Base-by-base conservation (phyloP, 2,113 vertebrate species). In the Chascanopsetta lugubris region DNA sequence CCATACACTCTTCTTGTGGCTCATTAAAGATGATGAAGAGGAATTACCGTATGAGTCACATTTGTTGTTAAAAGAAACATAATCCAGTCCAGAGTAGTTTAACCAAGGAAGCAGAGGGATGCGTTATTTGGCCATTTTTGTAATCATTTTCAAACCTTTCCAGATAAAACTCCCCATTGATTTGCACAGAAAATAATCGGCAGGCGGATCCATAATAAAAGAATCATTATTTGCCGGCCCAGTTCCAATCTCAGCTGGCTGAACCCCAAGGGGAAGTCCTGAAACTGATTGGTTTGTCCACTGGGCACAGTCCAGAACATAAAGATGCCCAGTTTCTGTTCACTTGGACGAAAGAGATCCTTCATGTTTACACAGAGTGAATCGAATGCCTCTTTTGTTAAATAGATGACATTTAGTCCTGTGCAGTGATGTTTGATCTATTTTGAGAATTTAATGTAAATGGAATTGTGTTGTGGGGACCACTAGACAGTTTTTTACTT, bases 401-500 rank as follows among this genome's bases (percentile, higher is more conserved):
- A 6, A 3, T 42, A 7, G 43, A 45, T 53, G 7, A 40, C n/a
- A n/a, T n/a, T n/a, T n/a, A n/a, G n/a, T n/a, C n/a, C 10, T 12
- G 32, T 30, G 11, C 15, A 2, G 17, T 8, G 0, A 9, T 47
- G 46, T 15, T 13, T 61, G 29, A 49, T 22, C 17, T 29, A 5
- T 49, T 11, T 18, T 4, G 20, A 13, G 5, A n/a, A 21, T 36
- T 24, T 40, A 29, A 36, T 6, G 4, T 51, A 4, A 27, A 43
- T 54, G 34, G 38, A 36, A 57, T 45, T 29, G 61, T 18, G 29
- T 50, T 12, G 1, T 62, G n/a, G 15, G 3, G 5, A 46, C 22
- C 29, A 61, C 53, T 26, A 22, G 18, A 30, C 64, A 59, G 38
- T 58, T 30, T 26, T 4, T n/a, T n/a, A n/a, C n/a, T n/a, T n/a